Evolutionary conservation across 2,888 invertebrate genomes (phyloP).

Genomic region (Pomacea canaliculata): DNA sequence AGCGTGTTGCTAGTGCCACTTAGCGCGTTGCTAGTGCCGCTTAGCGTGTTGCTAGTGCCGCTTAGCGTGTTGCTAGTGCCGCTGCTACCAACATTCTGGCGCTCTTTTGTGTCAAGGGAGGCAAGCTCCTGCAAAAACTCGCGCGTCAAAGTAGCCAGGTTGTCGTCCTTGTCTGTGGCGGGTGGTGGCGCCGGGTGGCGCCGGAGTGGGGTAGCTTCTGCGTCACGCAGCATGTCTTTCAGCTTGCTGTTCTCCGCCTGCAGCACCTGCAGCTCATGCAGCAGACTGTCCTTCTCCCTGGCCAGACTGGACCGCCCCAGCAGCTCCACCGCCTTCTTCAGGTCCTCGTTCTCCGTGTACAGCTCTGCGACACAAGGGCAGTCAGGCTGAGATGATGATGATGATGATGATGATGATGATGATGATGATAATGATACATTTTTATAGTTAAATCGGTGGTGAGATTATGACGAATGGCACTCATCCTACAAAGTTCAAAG

Average conservation of each 20-base stretch:
- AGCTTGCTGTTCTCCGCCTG: conserved; percentile 40
- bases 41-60: too few relatives aligned
- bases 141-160: conserved; percentile 23
- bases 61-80: too few relatives aligned
- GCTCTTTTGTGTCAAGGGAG: conserved; percentile 18
- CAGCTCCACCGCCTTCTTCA: conserved; percentile 36
- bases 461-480: too few relatives aligned
- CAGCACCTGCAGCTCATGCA: conserved; percentile 42
- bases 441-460: too few relatives aligned
- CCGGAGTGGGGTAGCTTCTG: conserved; percentile 1
- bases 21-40: too few relatives aligned
- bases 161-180: conserved; percentile 17
- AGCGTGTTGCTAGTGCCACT: too few relatives aligned
- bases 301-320: conserved; percentile 37
- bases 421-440: too few relatives aligned
- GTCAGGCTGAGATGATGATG: too few relatives aligned
- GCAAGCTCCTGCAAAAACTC: conserved; percentile 30
- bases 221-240: conserved; percentile 44
- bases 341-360: conserved; percentile 34
- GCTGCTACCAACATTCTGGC: too few relatives aligned
- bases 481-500: too few relatives aligned
- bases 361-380: conserved; percentile 31
- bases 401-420: too few relatives aligned
- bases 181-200: not conserved
- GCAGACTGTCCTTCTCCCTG: conserved; percentile 41